Evolutionary conservation across 2,888 invertebrate species (phyloP), one percentile per base, ranked within the genome.

Genomic region (Zootermopsis nevadensis): DNA sequence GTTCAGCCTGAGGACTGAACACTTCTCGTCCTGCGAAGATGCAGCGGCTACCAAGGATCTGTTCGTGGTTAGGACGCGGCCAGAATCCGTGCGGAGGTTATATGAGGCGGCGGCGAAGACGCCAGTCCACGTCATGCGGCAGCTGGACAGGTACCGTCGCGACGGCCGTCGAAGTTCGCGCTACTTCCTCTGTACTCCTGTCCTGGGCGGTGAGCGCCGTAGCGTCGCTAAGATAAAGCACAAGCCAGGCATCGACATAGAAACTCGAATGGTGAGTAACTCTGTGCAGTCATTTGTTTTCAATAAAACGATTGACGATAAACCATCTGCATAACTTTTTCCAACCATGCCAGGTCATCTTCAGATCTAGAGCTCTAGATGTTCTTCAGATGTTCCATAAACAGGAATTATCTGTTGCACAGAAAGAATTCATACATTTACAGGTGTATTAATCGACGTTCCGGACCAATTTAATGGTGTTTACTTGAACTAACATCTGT

Each of bases 241-340:
- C 12, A 74, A 35, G 8, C 80, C 76, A 1, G 81, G 80, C 66
- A 80, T 81, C 27, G 83, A 83, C 89, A 97, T 97, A 88, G 97
- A 97, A 91, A 96, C 96, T 85, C 92, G 94, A 90, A 93, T 96
- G 92, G 97, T 97, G 91, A 94, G 95, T 93, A 19, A 30, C 7
- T 67, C n/a, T n/a, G n/a, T n/a, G n/a, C n/a, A n/a, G n/a, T n/a
- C n/a, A n/a, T n/a, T n/a, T n/a, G n/a, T n/a, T n/a, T n/a, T n/a
- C n/a, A n/a, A n/a, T n/a, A n/a, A n/a, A n/a, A n/a, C n/a, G n/a
- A n/a, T n/a, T n/a, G n/a, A n/a, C n/a, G n/a, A n/a, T n/a, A n/a
- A n/a, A n/a, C n/a, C n/a, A n/a, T n/a, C n/a, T n/a, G n/a, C n/a
- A n/a, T n/a, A n/a, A n/a, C n/a, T n/a, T n/a, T n/a, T n/a, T n/a